phyloP scores from a whole-genome alignment of 30 jellyfish, hydroid and myxozoan species.

The Nemopilema nomurai region DNA sequence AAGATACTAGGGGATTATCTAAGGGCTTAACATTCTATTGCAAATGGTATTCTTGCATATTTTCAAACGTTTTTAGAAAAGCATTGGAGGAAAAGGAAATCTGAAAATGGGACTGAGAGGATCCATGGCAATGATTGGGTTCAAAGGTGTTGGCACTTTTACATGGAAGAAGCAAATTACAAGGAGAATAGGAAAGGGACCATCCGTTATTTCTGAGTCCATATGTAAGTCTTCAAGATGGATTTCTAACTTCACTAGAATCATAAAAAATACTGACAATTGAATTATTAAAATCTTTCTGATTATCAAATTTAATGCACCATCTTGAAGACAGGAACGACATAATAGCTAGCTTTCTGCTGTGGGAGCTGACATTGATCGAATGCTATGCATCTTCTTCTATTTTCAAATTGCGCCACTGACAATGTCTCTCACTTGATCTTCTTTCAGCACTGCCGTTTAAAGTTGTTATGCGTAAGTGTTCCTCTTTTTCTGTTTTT shows the following conservation, averaged over 20 bases:
- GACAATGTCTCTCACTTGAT: background rate
- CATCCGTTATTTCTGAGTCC: constrained; percentile 38
- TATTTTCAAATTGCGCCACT: background rate
- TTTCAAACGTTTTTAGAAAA: constrained; percentile 7
- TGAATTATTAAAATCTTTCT: too few species aligned
- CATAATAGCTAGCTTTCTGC: too few species aligned
- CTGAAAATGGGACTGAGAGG: constrained; percentile 44
- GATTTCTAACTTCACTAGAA: too few species aligned
- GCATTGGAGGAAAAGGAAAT: constrained; percentile 35
- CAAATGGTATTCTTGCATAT: too few species aligned
- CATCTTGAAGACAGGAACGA: too few species aligned
- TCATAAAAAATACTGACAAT: too few species aligned
- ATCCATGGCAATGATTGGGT: constrained; percentile 46
- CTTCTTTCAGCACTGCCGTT: constrained; percentile 27
- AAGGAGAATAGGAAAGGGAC: constrained; percentile 45
- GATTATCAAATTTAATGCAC: too few species aligned
- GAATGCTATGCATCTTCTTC: too few species aligned
- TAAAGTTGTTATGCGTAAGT: constrained; percentile 54
- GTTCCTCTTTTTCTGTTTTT: background rate
- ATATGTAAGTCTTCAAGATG: constrained; percentile 27
- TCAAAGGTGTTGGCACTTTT: constrained; percentile 36
- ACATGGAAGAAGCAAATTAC: constrained; percentile 32
- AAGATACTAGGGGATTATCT: too few species aligned
- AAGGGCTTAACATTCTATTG: too few species aligned
- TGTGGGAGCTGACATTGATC: too few species aligned